Evolutionary conservation across 2,797 vertebrate species (phyloP).

Genomic region (Eospalax fontanierii): DNA sequence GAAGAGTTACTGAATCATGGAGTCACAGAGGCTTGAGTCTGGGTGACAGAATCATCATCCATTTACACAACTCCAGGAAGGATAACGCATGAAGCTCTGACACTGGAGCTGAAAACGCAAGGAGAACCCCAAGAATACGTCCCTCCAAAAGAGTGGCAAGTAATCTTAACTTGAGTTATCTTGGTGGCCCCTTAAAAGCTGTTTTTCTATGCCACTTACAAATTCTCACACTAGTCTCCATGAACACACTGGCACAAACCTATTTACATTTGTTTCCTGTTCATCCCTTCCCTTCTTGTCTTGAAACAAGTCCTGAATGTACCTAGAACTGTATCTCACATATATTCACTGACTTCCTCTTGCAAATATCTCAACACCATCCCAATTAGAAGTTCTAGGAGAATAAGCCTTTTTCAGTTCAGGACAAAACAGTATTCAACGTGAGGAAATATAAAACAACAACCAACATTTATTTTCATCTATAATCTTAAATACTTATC

Average conservation of each 20-base stretch:
- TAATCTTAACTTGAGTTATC: not conserved
- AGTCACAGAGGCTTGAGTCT: not conserved
- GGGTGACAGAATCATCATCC: not conserved
- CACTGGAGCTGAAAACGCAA: no score
- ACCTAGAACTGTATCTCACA: not conserved
- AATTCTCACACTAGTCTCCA: not conserved
- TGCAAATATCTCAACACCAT: not conserved
- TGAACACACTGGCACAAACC: not conserved
- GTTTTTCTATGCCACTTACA: not conserved
- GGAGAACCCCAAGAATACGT: no score
- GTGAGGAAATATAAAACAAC: constrained; percentile 13
- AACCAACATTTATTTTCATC: not conserved
- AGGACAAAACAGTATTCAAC: not conserved
- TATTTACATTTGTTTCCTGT: not conserved
- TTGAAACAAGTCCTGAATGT: not conserved
- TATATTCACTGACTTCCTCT: not conserved
- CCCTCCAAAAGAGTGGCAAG: no score
- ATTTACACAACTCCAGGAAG: no score
- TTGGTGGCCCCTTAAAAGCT: not conserved
- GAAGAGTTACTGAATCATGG: not conserved
- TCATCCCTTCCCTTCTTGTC: not conserved
- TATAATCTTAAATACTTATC: not conserved
- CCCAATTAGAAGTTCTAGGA: not conserved
- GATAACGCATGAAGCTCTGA: not conserved
- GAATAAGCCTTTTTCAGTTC: not conserved